phyloP scores from a whole-genome alignment of 2,113 vertebrate species.

The Corythaixoides concolor region DNA sequence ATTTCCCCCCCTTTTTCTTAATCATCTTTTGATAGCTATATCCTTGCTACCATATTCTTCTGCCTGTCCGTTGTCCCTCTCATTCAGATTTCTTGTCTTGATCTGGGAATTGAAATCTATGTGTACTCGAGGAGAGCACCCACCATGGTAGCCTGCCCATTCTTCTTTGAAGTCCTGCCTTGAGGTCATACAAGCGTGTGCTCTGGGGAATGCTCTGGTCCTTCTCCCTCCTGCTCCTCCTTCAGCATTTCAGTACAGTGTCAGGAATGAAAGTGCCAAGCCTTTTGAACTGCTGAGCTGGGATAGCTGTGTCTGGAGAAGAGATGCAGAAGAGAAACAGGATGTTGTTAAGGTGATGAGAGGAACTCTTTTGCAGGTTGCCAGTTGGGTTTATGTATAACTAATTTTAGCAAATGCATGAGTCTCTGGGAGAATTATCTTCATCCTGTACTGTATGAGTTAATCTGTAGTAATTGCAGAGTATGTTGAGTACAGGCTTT shows the following conservation, averaged over 20 bases:
- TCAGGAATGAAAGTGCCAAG: neutral
- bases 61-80: neutral
- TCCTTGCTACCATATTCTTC: neutral
- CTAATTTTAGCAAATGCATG: neutral
- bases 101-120: neutral
- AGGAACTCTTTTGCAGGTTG: neutral
- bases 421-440: neutral
- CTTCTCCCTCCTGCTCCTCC: neutral
- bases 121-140: neutral
- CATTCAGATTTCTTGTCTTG: neutral
- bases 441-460: neutral
- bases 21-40: neutral
- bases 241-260: neutral
- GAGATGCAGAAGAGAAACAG: neutral
- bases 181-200: neutral
- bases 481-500: neutral
- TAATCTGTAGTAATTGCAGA: neutral
- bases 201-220: neutral
- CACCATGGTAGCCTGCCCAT: neutral
- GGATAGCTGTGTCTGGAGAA: neutral
- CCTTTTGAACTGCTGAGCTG: neutral
- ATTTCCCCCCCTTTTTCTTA: neutral
- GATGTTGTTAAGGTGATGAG: neutral
- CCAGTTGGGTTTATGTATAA: neutral
- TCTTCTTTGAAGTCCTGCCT: neutral